phyloP scores from a whole-genome alignment of 2,888 invertebrate species.

The Drosophila fulvimacula region DNA sequence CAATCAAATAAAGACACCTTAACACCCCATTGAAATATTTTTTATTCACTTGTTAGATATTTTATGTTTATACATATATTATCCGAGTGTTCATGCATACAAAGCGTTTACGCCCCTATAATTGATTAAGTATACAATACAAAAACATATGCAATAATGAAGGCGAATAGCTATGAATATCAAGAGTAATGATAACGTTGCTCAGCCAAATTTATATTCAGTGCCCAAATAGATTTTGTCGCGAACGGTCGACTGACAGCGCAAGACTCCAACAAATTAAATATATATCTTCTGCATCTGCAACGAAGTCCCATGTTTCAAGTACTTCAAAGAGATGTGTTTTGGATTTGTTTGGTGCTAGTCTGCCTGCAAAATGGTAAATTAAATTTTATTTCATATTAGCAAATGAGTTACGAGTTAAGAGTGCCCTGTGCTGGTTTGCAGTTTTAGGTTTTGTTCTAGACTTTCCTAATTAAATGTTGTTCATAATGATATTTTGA shows the following conservation, averaged over 20 bases:
- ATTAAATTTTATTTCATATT: too few relatives aligned
- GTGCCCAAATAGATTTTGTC: conserved; percentile 1
- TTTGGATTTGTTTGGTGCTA: conserved; percentile 8
- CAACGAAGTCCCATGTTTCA: conserved; percentile 3
- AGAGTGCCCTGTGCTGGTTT: too few relatives aligned
- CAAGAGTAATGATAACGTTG: background rate
- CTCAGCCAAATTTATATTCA: background rate
- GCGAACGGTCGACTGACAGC: conserved; percentile 11
- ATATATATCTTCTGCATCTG: background rate
- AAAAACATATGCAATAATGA: background rate
- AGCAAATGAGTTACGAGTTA: background rate
- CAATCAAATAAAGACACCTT: background rate
- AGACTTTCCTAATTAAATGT: too few relatives aligned
- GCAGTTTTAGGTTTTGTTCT: too few relatives aligned
- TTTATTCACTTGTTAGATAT: background rate
- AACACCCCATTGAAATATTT: background rate
- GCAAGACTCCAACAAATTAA: background rate
- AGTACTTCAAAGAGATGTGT: background rate
- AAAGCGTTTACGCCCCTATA: background rate
- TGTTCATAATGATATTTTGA: too few relatives aligned
- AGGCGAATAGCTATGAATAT: background rate
- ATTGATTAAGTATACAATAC: background rate
- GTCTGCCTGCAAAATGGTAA: conserved; percentile 18
- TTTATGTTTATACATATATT: background rate
- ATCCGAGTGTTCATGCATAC: too few relatives aligned